A percentile compares a stretch with the other conserved stretches of the same genome.
Evolutionary conservation across 64 coral and sea anemone genomes (phyloP).

Genomic region (Cladopsammia gracilis): DNA sequence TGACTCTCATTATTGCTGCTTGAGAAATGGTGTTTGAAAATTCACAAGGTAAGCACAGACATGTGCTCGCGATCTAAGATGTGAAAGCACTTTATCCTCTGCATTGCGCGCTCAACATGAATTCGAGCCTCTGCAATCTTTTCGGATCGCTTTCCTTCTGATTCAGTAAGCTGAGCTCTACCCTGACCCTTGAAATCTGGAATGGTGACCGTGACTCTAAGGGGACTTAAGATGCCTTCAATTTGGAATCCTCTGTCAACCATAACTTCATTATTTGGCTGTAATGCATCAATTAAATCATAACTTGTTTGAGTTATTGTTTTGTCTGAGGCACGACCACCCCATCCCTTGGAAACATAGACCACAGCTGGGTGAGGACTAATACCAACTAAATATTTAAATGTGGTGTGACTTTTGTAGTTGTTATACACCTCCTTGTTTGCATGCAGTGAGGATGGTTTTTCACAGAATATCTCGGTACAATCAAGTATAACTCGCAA

Average conservation of each 20-base stretch:
- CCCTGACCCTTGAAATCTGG: conserved; percentile 45
- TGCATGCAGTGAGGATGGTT: conserved; percentile 56
- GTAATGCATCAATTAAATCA: conserved; percentile 37
- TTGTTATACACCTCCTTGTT: conserved; percentile 64
- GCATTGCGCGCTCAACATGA: conserved; percentile 61
- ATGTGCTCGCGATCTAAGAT: conserved; percentile 49
- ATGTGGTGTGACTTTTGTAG: conserved; percentile 68
- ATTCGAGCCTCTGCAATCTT: conserved; percentile 61
- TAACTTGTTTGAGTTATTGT: conserved; percentile 44
- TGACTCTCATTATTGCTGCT: too few relatives aligned
- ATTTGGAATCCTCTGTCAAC: conserved; percentile 65
- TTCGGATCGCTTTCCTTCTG: conserved; percentile 53
- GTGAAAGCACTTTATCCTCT: conserved; percentile 55
- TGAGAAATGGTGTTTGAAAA: conserved; percentile 58
- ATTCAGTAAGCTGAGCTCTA: conserved; percentile 21
- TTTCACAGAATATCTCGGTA: conserved; percentile 60
- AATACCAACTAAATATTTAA: conserved; percentile 73
- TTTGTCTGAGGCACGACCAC: conserved; percentile 58
- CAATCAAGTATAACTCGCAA: conserved; percentile 48
- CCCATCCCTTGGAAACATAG: conserved; percentile 59
- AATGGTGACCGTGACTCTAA: conserved; percentile 29
- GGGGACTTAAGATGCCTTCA: conserved; percentile 31
- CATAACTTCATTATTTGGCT: conserved; percentile 60
- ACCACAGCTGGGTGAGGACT: conserved; percentile 57
- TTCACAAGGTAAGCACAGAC: conserved; percentile 60